Percentiles rank a stretch among this genome's conserved stretches.
Evolutionary conservation across 2,113 vertebrate genomes (phyloP).

Genomic region (Hemiprocne comata): DNA sequence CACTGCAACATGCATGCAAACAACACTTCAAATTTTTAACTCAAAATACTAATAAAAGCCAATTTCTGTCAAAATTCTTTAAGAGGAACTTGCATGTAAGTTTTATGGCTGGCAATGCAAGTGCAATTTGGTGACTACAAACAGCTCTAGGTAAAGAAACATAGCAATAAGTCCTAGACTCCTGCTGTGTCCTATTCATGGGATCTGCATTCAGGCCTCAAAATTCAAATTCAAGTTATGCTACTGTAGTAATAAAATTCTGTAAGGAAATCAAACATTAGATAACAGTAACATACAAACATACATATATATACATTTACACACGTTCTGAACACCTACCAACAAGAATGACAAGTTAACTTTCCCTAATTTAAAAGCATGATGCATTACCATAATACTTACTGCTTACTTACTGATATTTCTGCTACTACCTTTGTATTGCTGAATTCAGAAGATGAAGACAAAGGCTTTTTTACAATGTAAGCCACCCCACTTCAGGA

Average conservation of each 20-base stretch:
- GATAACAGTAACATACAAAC: not conserved
- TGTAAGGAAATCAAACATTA: not conserved
- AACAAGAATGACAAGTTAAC: not conserved
- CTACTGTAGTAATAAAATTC: not conserved
- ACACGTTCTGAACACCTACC: not conserved
- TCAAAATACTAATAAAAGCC: not conserved
- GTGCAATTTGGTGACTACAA: not conserved
- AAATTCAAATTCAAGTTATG: not conserved
- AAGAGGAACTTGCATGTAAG: not conserved
- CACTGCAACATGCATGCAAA: not conserved
- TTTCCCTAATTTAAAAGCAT: not conserved
- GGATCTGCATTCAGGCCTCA: not conserved
- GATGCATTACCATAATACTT: not conserved
- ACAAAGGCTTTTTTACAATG: not conserved
- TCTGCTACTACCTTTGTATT: not conserved
- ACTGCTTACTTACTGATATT: not conserved
- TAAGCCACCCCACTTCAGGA: not conserved
- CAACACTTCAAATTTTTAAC: not conserved
- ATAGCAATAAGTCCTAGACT: not conserved
- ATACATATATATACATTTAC: too few relatives aligned
- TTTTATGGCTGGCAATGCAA: not conserved
- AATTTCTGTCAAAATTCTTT: not conserved
- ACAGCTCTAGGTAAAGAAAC: not conserved
- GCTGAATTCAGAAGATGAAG: not conserved
- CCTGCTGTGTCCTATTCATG: not conserved